A percentile compares a stretch with the other conserved stretches of the same genome.
Evolutionary conservation across 1,140 invertebrate species (phyloP).

Genomic region (Nylanderia fulva): DNA sequence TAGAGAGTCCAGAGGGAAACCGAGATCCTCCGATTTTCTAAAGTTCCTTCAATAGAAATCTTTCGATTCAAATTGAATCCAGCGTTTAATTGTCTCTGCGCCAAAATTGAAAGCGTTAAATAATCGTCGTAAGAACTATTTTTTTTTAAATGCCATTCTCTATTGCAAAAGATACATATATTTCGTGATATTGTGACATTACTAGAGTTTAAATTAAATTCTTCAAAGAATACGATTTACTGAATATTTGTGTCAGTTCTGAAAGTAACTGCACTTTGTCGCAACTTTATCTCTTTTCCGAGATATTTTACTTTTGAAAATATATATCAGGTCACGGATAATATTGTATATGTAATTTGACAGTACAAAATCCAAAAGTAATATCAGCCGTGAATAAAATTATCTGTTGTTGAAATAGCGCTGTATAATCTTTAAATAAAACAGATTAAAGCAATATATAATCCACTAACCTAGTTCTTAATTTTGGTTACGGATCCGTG

Average conservation of each 20-base stretch:
- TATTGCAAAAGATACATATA: constrained; percentile 10
- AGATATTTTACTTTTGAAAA: not conserved
- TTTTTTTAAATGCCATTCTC: not conserved
- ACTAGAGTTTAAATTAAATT: constrained; percentile 25
- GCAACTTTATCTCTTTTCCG: not conserved
- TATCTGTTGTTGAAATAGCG: not conserved
- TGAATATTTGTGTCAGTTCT: not conserved
- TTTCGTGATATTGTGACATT: constrained; percentile 26
- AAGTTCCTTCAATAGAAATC: constrained; percentile 38
- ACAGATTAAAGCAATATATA: not conserved
- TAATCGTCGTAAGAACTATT: constrained; percentile 30
- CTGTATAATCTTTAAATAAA: not conserved
- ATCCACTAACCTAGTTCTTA: not conserved
- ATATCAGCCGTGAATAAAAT: not conserved
- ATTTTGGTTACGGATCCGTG: not conserved
- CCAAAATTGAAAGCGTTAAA: constrained; percentile 28
- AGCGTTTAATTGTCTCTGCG: constrained; percentile 49
- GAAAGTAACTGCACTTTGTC: constrained; percentile 13
- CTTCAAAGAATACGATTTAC: constrained; percentile 2
- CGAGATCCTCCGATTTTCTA: constrained; percentile 31
- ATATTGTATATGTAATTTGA: not conserved
- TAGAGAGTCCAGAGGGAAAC: constrained; percentile 2
- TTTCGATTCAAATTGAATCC: constrained; percentile 53
- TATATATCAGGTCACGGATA: not conserved
- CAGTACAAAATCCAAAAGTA: not conserved